phyloP scores from a whole-genome alignment of 2,888 invertebrate species.

The Nebria brevicollis region DNA sequence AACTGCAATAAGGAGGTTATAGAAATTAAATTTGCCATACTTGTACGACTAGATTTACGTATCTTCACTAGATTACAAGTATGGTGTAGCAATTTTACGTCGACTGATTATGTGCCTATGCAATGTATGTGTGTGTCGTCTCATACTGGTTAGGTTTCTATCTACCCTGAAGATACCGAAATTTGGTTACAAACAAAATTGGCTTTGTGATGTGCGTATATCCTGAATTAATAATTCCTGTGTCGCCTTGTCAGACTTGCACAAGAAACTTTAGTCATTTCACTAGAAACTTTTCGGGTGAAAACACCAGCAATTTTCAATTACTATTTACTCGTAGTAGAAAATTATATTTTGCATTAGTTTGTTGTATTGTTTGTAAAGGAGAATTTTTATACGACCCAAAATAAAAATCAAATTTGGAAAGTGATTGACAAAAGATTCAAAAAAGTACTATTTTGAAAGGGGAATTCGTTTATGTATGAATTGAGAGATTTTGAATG shows the following conservation, averaged over 20 bases:
- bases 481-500: no score
- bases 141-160: no score
- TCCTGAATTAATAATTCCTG: slow-evolving; percentile 38
- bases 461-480: no score
- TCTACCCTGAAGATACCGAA: slow-evolving; percentile 14
- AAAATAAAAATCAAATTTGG: no score
- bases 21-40: neutral
- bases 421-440: no score
- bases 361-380: no score
- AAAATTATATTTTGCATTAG: no score
- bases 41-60: neutral
- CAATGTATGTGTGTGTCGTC: no score
- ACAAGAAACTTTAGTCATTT: slow-evolving; percentile 31
- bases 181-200: slow-evolving; percentile 44
- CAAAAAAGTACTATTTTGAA: no score
- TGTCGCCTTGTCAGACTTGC: slow-evolving; percentile 14
- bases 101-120: neutral
- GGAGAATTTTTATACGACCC: no score
- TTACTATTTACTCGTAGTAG: no score
- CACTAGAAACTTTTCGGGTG: slow-evolving; percentile 10
- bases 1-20: neutral
- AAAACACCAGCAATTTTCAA: neutral
- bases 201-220: slow-evolving; percentile 41
- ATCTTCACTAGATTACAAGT: neutral
- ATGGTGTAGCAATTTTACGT: neutral